Evolutionary conservation across 2,888 invertebrate species (phyloP), one percentile per base, ranked within the genome.

Genomic region (Acrocyrtus sp.): DNA sequence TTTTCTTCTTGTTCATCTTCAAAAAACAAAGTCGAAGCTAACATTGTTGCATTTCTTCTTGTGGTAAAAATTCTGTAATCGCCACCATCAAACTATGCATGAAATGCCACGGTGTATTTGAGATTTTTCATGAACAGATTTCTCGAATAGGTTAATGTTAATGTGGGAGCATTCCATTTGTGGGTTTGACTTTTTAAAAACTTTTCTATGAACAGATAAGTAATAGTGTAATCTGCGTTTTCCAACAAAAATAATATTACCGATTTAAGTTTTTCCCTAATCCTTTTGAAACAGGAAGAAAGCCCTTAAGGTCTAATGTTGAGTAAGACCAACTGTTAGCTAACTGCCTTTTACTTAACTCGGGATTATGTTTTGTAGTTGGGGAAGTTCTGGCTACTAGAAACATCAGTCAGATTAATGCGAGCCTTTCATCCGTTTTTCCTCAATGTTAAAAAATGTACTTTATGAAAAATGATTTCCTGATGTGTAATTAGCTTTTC

Each of bases 391-490:
- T n/a, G n/a, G n/a, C n/a, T n/a, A n/a, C n/a, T n/a, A 5, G 34
- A 34, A 34, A 34, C 34, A 34, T 34, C 34, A 34, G 34, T 34
- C 34, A 34, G 34, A 34, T 34, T 34, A 34, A 34, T 34, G 34
- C 12, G 34, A 34, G 34, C 34, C 34, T 34, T 34, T 34, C 34
- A 34, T 34, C 34, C 34, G 34, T 12, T 34, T 34, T 34, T 34
- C 34, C 34, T 63, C 21, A 6, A 54, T 26, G 66, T 43, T 43
- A 56, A 61, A 12, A 3, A 39, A 27, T 65, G 72, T 54, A 65
- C 60, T 39, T 72, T 72, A 72, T 72, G 72, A 72, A 72, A 72
- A 72, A 72, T 72, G 72, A 61, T 72, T 72, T 66, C 66, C 72
- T 72, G 72, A 66, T 72, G 56, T 58, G 67, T 67, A 72, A 72